phyloP scores from a whole-genome alignment of 1,140 invertebrate species.

The Chymomyza costata region DNA sequence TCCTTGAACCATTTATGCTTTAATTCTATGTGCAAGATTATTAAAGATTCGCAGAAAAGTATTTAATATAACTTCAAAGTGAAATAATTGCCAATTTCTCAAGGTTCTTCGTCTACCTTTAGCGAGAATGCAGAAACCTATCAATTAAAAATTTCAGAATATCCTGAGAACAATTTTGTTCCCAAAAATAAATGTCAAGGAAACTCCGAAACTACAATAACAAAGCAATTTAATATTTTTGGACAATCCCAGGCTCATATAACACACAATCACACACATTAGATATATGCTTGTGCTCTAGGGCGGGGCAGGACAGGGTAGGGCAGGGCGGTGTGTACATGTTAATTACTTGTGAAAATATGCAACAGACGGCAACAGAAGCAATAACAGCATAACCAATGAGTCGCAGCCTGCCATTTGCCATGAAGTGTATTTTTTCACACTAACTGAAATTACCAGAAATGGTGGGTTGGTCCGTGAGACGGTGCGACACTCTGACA shows the following conservation, averaged over 20 bases:
- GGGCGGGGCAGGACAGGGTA: slow-evolving; percentile 38
- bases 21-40: too few relatives aligned
- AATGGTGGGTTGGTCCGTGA: background rate
- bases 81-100: too few relatives aligned
- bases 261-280: background rate
- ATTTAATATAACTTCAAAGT: too few relatives aligned
- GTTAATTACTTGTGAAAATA: slow-evolving; percentile 73
- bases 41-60: too few relatives aligned
- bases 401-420: slow-evolving; percentile 41
- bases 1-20: too few relatives aligned
- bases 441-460: slow-evolving; percentile 51
- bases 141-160: too few relatives aligned
- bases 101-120: too few relatives aligned
- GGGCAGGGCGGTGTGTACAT: slow-evolving; percentile 56
- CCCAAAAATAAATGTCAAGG: too few relatives aligned
- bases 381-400: slow-evolving; percentile 17
- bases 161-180: too few relatives aligned
- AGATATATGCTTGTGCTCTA: slow-evolving; percentile 23
- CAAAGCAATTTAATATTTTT: too few relatives aligned
- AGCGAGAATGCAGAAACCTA: too few relatives aligned
- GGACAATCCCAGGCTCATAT: background rate
- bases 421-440: slow-evolving; percentile 60
- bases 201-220: too few relatives aligned
- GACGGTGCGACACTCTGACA: background rate
- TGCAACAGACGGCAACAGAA: slow-evolving; percentile 56